Percentiles rank a stretch among this genome's conserved stretches.
These are phyloP conservation scores for Epirrhoe alternata DNA, from an alignment of 2,888 invertebrate species.

Conservation along the genomic window DNA sequence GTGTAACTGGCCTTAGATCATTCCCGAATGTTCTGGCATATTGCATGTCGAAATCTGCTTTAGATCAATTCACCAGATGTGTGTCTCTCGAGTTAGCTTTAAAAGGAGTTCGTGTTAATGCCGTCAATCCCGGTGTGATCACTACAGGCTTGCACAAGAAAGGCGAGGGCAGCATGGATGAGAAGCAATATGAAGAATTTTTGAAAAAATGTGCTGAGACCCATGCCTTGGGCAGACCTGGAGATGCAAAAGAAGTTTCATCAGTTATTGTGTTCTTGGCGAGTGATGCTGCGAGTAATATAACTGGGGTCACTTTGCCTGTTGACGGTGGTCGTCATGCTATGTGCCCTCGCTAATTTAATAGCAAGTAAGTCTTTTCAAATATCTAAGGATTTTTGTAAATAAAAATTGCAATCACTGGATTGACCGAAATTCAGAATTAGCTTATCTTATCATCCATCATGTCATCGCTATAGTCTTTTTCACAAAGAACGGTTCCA, in stretches of 20 bases:
- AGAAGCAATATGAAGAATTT: conserved; percentile 91
- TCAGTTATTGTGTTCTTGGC: conserved; percentile 95
- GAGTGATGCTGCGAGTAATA: conserved; percentile 92
- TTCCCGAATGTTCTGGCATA: conserved; percentile 96
- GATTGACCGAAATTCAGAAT: too few species aligned
- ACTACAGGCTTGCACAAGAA: conserved; percentile 93
- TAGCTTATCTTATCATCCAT: too few species aligned
- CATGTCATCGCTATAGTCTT: too few species aligned
- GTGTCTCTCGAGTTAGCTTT: conserved; percentile 92
- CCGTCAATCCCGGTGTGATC: conserved; percentile 97
- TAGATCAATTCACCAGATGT: conserved; percentile 97
- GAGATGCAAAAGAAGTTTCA: conserved; percentile 93
- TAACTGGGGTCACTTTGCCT: conserved; percentile 93
- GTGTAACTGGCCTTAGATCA: conserved; percentile 94
- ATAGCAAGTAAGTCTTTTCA: neutral
- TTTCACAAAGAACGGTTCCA: too few species aligned
- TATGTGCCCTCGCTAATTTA: conserved; percentile 91
- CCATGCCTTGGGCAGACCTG: conserved; percentile 95
- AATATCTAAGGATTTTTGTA: neutral
- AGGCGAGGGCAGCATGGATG: conserved; percentile 88
- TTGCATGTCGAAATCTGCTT: conserved; percentile 95
- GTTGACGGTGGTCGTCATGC: conserved; percentile 96
- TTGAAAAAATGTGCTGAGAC: conserved; percentile 92
- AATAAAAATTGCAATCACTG: too few species aligned
- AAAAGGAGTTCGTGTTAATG: conserved; percentile 93